phyloP scores from a whole-genome alignment of 2,888 invertebrate genomes.

The Atrina japonica region DNA sequence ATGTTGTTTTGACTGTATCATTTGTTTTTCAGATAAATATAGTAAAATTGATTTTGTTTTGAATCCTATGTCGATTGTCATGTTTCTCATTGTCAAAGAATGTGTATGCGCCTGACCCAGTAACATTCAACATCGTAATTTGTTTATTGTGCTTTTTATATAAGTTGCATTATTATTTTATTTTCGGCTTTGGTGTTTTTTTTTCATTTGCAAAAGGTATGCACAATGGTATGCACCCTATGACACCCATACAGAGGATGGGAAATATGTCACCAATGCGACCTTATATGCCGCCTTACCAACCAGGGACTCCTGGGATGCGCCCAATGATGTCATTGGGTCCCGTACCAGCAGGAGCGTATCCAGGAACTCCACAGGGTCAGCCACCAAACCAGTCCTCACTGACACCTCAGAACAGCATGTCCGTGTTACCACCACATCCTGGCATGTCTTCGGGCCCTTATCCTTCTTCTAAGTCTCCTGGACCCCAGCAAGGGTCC shows the following conservation, averaged over 20 bases:
- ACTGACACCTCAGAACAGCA: conserved; percentile 41
- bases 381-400: conserved; percentile 43
- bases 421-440: conserved; percentile 36
- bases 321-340: conserved; percentile 49
- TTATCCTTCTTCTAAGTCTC: conserved; percentile 39
- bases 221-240: conserved; percentile 43
- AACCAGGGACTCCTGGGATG: conserved; percentile 45
- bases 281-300: conserved; percentile 54
- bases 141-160: conserved; percentile 14
- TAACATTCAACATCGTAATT: too few relatives aligned
- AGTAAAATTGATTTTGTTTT: too few relatives aligned
- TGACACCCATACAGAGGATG: conserved; percentile 27
- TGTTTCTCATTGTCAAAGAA: too few relatives aligned
- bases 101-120: too few relatives aligned
- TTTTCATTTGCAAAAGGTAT: conserved; percentile 58
- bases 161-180: conserved; percentile 24
- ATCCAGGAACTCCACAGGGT: conserved; percentile 57
- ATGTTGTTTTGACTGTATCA: too few relatives aligned
- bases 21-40: too few relatives aligned
- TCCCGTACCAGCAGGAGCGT: conserved; percentile 44
- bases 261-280: conserved; percentile 45
- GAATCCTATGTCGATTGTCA: too few relatives aligned
- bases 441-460: conserved; percentile 46
- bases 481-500: conserved; percentile 1
- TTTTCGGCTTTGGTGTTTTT: conserved; percentile 45